Evolutionary conservation across 1,140 invertebrate species (phyloP), one percentile per base, ranked within the genome.

Genomic region (Apis florea): DNA sequence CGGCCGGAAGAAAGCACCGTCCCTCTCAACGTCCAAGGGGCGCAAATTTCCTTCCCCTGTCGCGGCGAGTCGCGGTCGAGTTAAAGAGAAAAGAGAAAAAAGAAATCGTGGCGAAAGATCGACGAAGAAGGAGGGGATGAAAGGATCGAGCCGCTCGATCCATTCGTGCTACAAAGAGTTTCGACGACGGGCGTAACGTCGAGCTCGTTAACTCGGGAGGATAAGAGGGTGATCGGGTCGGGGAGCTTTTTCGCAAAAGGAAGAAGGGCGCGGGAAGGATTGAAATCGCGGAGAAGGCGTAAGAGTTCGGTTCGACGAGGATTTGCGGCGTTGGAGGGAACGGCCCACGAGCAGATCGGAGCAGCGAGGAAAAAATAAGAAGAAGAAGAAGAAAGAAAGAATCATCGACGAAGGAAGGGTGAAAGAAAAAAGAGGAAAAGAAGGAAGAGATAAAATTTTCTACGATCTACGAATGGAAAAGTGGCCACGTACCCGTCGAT

Each of bases 301-400:
- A 40, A 59, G 54, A 75, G n/a, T n/a, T n/a, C 59, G 72, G 13
- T 40, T 56, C 31, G 64, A 5, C 69, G 56, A 83, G 70, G 80
- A 87, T 85, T 85, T 87, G 87, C 86, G 86, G 67, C 84, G 83
- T 88, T 88, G 85, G 85, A 81, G 77, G 75, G 79, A 88, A 88
- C 71, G 75, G 79, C 2, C 81, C 86, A 71, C 83, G 84, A 75
- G 73, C 53, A n/a, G n/a, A n/a, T n/a, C n/a, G n/a, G n/a, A n/a
- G n/a, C 59, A 66, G 47, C 86, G 84, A 82, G 81, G 47, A n/a
- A 31, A n/a, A 56, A 51, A 15, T 64, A 21, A 21, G 63, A 49
- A 54, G 47, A 13, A 49, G 11, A 26, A 59, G 53, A 17, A 53
- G 19, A 63, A 63, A 68, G 61, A 4, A 70, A 17, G 12, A 5